These are phyloP conservation scores for Phylloscopus whistleri DNA, from an alignment of 2,113 vertebrate genomes.

Conservation along the genomic window DNA sequence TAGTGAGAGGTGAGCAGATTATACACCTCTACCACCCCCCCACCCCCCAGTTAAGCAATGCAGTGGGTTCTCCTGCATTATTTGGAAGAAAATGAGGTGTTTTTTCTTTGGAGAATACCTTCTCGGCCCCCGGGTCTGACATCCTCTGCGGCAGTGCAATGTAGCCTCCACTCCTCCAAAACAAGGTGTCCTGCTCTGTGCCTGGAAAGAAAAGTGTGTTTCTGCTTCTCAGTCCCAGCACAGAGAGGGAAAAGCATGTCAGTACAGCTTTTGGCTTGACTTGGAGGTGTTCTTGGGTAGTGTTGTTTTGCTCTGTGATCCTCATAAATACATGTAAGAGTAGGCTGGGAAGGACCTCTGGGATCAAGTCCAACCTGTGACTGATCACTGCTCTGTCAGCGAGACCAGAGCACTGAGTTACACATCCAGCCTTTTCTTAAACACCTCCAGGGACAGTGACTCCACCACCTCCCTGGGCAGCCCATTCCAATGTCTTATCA, in stretches of 20 bases:
- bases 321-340: neutral
- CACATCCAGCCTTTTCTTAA: neutral
- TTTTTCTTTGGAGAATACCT: neutral
- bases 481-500: neutral
- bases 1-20: neutral
- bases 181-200: accelerated
- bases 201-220: neutral
- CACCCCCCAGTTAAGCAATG: accelerated
- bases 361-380: neutral
- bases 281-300: neutral
- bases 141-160: neutral
- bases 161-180: neutral
- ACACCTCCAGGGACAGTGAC: neutral
- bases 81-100: neutral
- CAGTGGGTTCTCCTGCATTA: neutral
- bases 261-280: neutral
- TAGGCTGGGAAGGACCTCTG: neutral
- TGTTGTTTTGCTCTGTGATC: neutral
- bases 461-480: neutral
- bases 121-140: neutral
- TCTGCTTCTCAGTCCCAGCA: neutral
- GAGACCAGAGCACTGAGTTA: neutral
- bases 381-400: neutral
- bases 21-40: neutral
- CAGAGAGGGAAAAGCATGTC: neutral